These are phyloP conservation scores for Pangasianodon hypophthalmus DNA, from an alignment of 2,113 vertebrate species.

Conservation along the genomic window DNA sequence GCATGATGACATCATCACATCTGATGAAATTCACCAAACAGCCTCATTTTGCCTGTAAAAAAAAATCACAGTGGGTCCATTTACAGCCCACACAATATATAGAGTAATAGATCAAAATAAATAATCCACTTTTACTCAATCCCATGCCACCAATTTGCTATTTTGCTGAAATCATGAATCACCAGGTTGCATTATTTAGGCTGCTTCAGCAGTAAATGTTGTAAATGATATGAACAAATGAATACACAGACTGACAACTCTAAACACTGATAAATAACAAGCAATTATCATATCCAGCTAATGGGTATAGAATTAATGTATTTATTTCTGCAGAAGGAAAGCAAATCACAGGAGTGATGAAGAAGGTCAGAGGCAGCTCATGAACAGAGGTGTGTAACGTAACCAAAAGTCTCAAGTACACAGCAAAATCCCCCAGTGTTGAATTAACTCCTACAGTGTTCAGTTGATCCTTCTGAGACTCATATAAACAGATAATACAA, in stretches of 20 bases:
- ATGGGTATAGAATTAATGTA: neutral
- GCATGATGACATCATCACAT: neutral
- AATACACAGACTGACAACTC: slow-evolving; percentile 1
- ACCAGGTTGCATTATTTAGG: neutral
- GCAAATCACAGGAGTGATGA: neutral
- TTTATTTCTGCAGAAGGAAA: neutral
- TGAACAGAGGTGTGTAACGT: neutral
- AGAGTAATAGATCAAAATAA: slow-evolving; percentile 13
- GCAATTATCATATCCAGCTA: slow-evolving; percentile 1
- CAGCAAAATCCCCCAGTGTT: neutral
- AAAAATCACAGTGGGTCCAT: neutral
- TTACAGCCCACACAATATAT: slow-evolving; percentile 21
- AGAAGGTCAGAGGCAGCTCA: neutral
- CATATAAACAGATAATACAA: neutral
- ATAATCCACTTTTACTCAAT: neutral
- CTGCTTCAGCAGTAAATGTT: slow-evolving; percentile 7
- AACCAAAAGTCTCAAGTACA: neutral
- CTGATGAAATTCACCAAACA: slow-evolving; percentile 9
- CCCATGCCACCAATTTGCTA: neutral
- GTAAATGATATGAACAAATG: slow-evolving; percentile 21
- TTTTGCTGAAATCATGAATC: slow-evolving; percentile 12
- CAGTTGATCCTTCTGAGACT: neutral
- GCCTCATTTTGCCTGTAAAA: neutral
- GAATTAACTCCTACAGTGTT: neutral
- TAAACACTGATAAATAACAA: slow-evolving; percentile 31